Evolutionary conservation across 2,888 invertebrate species (phyloP).

Genomic region (Pogonocherus hispidulus): DNA sequence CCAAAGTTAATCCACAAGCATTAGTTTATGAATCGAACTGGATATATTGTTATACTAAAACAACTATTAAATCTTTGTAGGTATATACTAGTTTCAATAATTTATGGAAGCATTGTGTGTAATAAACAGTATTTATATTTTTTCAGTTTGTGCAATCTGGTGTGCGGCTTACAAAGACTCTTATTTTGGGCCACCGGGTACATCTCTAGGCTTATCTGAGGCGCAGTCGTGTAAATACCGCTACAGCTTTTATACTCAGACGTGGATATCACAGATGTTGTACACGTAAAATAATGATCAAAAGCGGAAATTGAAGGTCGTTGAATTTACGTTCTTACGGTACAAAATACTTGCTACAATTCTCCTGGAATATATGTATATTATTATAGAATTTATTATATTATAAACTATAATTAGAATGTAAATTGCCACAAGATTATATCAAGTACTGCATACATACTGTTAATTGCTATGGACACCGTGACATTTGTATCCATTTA

Average conservation of each 20-base stretch:
- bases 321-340: slow-evolving; percentile 17
- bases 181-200: slow-evolving; percentile 8
- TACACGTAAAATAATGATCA: slow-evolving; percentile 11
- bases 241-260: not conserved
- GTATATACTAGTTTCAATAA: no score
- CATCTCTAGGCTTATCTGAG: not conserved
- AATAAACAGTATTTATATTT: not conserved
- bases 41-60: no score
- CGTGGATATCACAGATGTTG: slow-evolving; percentile 14
- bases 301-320: slow-evolving; percentile 20
- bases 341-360: slow-evolving; percentile 10
- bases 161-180: no score
- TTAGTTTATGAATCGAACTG: no score
- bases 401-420: no score
- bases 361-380: not conserved
- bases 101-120: no score
- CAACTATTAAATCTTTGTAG: no score
- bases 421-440: no score
- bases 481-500: no score
- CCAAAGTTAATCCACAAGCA: no score
- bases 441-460: no score
- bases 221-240: not conserved
- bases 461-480: no score
- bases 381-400: not conserved
- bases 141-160: not conserved